Conservation (phyloP, 2,888 invertebrate genomes). For the Smittia aterrima region DNA sequence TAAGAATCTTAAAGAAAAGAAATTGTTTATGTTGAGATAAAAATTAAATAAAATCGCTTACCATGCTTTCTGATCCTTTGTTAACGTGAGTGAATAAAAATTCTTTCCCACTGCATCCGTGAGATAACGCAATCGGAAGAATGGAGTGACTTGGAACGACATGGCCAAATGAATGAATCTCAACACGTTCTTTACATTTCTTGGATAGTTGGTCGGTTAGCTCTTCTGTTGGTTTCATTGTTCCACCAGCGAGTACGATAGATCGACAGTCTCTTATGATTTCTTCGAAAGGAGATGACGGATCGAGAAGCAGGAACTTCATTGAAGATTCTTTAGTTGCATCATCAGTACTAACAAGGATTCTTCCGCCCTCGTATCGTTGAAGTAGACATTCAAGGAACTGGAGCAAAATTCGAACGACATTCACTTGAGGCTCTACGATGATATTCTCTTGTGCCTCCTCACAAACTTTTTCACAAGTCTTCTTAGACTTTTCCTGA, state of each 20-base stretch:
- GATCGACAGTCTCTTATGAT: constrained; percentile 73
- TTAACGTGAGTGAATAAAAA: constrained; percentile 76
- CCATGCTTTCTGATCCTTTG: constrained; percentile 61
- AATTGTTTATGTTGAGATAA: background rate
- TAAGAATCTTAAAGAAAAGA: constrained; percentile 63
- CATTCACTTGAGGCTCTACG: constrained; percentile 43
- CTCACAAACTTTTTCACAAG: too few relatives aligned
- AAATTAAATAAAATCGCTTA: constrained; percentile 49
- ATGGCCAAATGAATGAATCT: constrained; percentile 84
- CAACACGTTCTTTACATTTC: constrained; percentile 57
- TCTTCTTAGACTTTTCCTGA: constrained; percentile 54
- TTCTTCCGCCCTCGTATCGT: constrained; percentile 73
- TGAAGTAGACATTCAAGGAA: constrained; percentile 78
- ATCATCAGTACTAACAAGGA: constrained; percentile 61
- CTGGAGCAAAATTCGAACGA: constrained; percentile 58
- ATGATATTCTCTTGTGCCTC: constrained; percentile 51
- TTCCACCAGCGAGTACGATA: constrained; percentile 92
- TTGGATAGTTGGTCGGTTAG: constrained; percentile 76
- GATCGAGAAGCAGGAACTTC: constrained; percentile 84
- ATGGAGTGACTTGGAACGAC: constrained; percentile 84
- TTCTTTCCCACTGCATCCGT: constrained; percentile 69
- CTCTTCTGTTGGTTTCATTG: constrained; percentile 93
- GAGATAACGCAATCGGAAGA: constrained; percentile 69
- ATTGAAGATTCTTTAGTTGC: constrained; percentile 54
- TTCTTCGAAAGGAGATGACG: constrained; percentile 79